These are phyloP conservation scores for Istiophorus platypterus DNA, from an alignment of 2,113 vertebrate genomes.

Conservation along the genomic window DNA sequence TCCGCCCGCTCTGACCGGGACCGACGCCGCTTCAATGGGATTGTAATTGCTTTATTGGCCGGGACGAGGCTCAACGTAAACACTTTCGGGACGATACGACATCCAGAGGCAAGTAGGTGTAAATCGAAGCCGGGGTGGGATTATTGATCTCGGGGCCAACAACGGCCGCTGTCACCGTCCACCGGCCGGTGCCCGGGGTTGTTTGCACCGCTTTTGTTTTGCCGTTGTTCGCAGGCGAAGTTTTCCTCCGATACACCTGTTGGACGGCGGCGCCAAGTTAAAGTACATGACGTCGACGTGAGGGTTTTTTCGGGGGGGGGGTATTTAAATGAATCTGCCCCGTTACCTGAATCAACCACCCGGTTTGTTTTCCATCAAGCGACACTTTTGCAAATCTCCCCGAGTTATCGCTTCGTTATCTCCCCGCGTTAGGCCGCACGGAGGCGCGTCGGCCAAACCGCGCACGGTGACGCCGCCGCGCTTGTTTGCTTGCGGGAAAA, in stretches of 20 bases:
- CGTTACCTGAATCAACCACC: rapidly evolving
- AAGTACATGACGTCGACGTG: neutral
- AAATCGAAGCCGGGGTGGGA: constrained; percentile 18
- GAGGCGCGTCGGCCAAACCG: neutral
- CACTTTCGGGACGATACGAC: constrained; percentile 39
- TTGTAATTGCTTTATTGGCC: constrained; percentile 72
- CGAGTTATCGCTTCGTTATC: constrained; percentile 12
- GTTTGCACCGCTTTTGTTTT: too few species aligned
- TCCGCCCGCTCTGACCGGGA: constrained; percentile 63
- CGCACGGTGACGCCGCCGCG: constrained; percentile 44
- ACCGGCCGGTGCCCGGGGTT: neutral
- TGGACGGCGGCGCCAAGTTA: neutral
- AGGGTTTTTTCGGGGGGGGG: neutral
- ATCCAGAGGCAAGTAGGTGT: constrained; percentile 67
- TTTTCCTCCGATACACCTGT: constrained; percentile 65
- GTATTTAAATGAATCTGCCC: neutral
- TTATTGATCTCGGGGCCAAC: constrained; percentile 47
- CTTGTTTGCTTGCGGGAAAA: constrained; percentile 9
- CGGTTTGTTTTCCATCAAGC: neutral
- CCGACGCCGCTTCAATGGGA: constrained; percentile 72
- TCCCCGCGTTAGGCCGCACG: neutral
- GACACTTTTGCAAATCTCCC: neutral
- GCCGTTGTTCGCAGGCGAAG: constrained; percentile 28
- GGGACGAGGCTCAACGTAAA: constrained; percentile 52
- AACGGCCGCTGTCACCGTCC: constrained; percentile 17